These are phyloP conservation scores for Endomychus coccineus DNA, from an alignment of 2,888 invertebrate genomes.

Conservation along the genomic window DNA sequence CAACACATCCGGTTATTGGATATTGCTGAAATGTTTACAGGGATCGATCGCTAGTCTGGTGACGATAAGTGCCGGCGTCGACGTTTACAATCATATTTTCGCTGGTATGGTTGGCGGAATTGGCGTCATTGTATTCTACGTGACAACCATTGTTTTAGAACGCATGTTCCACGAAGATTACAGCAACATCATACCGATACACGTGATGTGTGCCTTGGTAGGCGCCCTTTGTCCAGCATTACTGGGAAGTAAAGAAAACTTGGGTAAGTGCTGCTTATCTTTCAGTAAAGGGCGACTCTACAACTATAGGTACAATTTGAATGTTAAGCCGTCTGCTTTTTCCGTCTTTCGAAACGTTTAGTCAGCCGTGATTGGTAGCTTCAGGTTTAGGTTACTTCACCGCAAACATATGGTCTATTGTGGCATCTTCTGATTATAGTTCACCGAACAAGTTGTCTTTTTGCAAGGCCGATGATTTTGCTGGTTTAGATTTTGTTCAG, in stretches of 20 bases:
- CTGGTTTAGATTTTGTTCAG: too few species aligned
- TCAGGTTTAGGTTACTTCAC: too few species aligned
- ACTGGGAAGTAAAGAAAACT: slow-evolving; percentile 15
- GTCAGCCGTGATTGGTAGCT: too few species aligned
- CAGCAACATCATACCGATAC: slow-evolving; percentile 36
- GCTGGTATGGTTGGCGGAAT: slow-evolving; percentile 29
- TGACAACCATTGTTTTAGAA: slow-evolving; percentile 28
- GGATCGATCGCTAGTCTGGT: slow-evolving; percentile 36
- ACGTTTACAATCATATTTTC: slow-evolving; percentile 32
- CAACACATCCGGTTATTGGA: slow-evolving; percentile 37
- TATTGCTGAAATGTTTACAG: slow-evolving; percentile 36
- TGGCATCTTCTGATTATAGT: too few species aligned
- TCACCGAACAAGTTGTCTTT: too few species aligned
- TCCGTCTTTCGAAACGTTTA: too few species aligned
- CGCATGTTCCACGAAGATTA: slow-evolving; percentile 39
- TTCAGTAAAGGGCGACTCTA: too few species aligned
- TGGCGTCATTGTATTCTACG: slow-evolving; percentile 31
- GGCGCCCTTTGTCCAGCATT: slow-evolving; percentile 34
- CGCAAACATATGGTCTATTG: too few species aligned
- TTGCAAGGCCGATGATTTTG: too few species aligned
- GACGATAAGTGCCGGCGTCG: slow-evolving; percentile 33
- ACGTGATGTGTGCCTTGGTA: slow-evolving; percentile 34
- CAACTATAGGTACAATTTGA: background rate
- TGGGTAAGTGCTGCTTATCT: slow-evolving; percentile 11
- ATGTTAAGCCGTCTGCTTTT: background rate